A percentile compares a stretch with the other conserved stretches of the same genome.
Evolutionary conservation across 1,140 invertebrate genomes (phyloP).

Genomic region (Dermatophagoides farinae): DNA sequence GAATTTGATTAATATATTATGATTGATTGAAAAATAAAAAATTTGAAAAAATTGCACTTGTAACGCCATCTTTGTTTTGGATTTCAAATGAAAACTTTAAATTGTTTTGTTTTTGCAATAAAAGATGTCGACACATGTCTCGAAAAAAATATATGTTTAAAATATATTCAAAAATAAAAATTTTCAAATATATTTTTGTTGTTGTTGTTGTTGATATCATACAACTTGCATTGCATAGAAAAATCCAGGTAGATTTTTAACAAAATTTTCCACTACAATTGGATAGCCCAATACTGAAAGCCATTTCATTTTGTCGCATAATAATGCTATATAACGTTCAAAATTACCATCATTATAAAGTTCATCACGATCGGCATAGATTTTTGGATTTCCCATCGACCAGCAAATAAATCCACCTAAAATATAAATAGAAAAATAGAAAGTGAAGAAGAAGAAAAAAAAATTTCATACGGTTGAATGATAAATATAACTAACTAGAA

Average conservation of each 20-base stretch:
- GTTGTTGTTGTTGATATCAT: no score
- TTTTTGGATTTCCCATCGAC: not conserved
- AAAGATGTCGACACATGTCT: no score
- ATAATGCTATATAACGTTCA: not conserved
- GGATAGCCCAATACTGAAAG: conserved; percentile 8
- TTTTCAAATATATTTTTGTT: no score
- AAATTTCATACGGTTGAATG: not conserved
- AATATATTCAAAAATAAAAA: no score
- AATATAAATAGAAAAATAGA: not conserved
- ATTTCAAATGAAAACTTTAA: no score
- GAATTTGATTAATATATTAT: no score
- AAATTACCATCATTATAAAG: conserved; percentile 5
- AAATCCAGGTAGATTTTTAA: not conserved
- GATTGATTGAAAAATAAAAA: no score
- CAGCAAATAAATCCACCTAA: conserved; percentile 8
- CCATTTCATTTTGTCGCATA: conserved; percentile 4
- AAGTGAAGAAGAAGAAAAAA: not conserved
- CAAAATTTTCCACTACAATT: not conserved
- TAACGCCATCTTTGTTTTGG: no score
- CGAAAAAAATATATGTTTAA: no score
- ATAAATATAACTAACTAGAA: no score
- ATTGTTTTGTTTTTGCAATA: no score
- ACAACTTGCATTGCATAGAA: conserved; percentile 12
- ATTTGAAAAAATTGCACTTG: no score
- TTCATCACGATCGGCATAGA: conserved; percentile 1